Base-by-base conservation (phyloP, 1,140 invertebrate genomes). In the Elysia chlorotica region DNA sequence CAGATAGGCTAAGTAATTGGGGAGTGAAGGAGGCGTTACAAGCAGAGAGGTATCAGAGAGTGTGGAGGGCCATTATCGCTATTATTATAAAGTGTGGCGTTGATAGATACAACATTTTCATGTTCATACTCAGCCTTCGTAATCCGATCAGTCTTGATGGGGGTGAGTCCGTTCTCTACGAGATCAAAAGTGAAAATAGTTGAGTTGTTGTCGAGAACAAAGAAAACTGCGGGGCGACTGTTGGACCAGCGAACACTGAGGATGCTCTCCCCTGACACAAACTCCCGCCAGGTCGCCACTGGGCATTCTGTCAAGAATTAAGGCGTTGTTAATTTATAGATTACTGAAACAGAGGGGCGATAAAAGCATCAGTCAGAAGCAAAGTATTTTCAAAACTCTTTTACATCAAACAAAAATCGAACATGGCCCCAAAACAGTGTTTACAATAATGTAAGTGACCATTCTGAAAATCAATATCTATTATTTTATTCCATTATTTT, bases 121-220 rank as follows among this genome's bases (percentile, higher is more conserved):
- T n/a, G n/a, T n/a, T n/a, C n/a, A n/a, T n/a, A 89, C 88, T 76
- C 83, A 76, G 79, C 87, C 65, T 87, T 76, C 36, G 82, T 80
- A 21, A 87, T 82, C 37, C 86, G 86, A 69, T 90, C 88, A 37
- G 82, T 81, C 67, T 87, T 81, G 0, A 87, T 82, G n/a, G 88
- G 87, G 38, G 79, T 81, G 65, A 86, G 88, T 73, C 89, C 87
- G 66, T 87, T 83, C 75, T 88, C 89, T 28, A 90, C 75, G 78
- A 91, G 87, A 79, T 92, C 89, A 90, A 91, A 92, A 33, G 91
- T 81, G 75, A 90, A 87, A 66, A 92, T 84, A 62, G 87, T 89
- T 31, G 89, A 89, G 61, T 86, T 77, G 61, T 86, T 78, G 78
- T 91, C 90, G n/a, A 91, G 71, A 33, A 89, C 88, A 76, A 89